phyloP scores from a whole-genome alignment of 2,888 invertebrate species.

The Drosophila stalkeri region DNA sequence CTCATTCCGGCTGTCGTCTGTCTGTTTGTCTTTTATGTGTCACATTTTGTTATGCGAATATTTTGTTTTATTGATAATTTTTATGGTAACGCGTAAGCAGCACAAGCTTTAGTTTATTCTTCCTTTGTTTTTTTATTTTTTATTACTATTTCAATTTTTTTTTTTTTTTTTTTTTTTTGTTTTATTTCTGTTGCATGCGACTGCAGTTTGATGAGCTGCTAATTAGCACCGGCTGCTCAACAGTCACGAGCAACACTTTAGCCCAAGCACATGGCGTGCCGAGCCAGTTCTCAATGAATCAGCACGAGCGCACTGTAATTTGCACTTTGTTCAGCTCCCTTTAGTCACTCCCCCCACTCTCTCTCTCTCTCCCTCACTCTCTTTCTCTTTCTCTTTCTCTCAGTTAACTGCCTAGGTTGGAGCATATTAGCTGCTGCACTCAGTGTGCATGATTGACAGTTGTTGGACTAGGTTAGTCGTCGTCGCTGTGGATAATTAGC shows the following conservation, averaged over 20 bases:
- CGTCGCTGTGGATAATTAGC: constrained; percentile 38
- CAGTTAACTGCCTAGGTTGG: constrained; percentile 17
- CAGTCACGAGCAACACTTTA: constrained; percentile 48
- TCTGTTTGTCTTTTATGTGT: constrained; percentile 20
- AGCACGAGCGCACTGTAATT: constrained; percentile 77
- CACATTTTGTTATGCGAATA: constrained; percentile 22
- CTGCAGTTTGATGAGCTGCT: constrained; percentile 77
- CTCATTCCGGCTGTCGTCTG: constrained; percentile 17
- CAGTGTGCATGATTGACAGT: constrained; percentile 46
- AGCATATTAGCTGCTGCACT: constrained; percentile 50
- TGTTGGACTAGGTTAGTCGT: constrained; percentile 23
- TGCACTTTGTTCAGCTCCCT: constrained; percentile 64
- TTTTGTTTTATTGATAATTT: constrained; percentile 31
- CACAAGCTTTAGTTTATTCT: neutral
- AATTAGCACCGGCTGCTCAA: constrained; percentile 64
- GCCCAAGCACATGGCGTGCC: constrained; percentile 54
- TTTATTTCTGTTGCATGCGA: constrained; percentile 49
- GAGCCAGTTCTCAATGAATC: constrained; percentile 70
- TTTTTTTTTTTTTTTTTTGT: constrained; percentile 15
- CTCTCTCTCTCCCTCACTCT: neutral
- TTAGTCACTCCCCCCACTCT: neutral
- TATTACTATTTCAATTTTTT: neutral
- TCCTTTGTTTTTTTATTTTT: neutral
- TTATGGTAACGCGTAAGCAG: constrained; percentile 22
- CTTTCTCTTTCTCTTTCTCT: neutral